Evolutionary conservation across 2,113 vertebrate species (phyloP), one percentile per base, ranked within the genome.

Genomic region (Coptodon bakossiorum): DNA sequence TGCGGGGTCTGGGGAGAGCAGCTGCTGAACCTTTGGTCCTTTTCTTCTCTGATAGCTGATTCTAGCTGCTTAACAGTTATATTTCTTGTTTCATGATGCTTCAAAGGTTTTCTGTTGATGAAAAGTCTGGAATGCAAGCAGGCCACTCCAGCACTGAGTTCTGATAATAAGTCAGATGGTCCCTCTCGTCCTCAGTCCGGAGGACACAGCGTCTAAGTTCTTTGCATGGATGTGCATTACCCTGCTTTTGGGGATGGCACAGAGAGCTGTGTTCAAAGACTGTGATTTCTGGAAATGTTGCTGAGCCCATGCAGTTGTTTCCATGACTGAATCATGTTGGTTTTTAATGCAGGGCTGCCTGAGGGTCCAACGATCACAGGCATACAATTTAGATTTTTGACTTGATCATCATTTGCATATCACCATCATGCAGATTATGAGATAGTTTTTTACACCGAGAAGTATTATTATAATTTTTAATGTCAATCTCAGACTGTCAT

Each of bases 151-250:
- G 11, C 7, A 43, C 61, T 36, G 61, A 66, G 61, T n/a, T 19
- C 31, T 68, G 11, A 68, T 68, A 38, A 22, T n/a, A n/a, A 7
- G 7, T 38, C 34, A 13, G 63, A 40, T 0, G 8, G 63, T 40
- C 36, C 63, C 11, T 14, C 4, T 68, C 19, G 4, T 68, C 36
- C 36, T 14, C 6, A 22, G 63, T 4, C 36, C 0, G 0, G 10
- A 68, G 11, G 1, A 22, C 34, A 22, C 34, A 13, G 63, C 1
- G 2, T 68, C 34, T 11, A 40, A 1, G 36, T 68, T 68, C 36
- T 68, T 40, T 68, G 63, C n/a, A 68, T 68, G 7, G n/a, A 14
- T 22, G 10, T 22, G 63, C 0, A 1, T 40, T 14, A 43, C n/a
- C 36, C 63, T 71, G 63, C 36, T 40, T 40, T 1, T 6, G 2